phyloP scores from a whole-genome alignment of 2,113 vertebrate genomes.

The Ascaphus truei region DNA sequence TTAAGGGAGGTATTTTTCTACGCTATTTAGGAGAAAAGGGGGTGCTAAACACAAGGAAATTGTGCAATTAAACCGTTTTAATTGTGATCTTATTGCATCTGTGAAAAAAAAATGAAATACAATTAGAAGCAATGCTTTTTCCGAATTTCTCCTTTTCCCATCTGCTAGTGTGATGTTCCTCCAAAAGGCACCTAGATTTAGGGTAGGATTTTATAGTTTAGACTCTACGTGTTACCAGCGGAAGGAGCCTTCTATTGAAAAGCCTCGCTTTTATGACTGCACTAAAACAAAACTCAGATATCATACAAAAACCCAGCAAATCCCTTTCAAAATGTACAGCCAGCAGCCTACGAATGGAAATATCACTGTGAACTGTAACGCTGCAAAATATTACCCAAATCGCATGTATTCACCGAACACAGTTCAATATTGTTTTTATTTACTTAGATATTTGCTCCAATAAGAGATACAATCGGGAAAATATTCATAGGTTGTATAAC shows the following conservation, averaged over 20 bases:
- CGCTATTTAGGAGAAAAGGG: neutral
- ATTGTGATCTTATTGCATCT: neutral
- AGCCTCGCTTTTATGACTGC: conserved; percentile 32
- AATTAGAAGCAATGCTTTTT: conserved; percentile 11
- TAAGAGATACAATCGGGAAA: no score
- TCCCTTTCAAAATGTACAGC: no score
- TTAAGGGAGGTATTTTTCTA: neutral
- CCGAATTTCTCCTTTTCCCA: neutral
- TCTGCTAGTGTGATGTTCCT: neutral
- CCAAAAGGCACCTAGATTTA: neutral
- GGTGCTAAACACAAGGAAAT: neutral
- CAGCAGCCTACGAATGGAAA: no score
- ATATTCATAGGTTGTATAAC: no score
- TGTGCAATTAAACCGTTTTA: neutral
- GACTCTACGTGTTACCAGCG: conserved; percentile 18
- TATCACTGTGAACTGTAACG: no score
- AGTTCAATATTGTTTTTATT: no score
- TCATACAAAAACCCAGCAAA: neutral
- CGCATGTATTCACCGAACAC: no score
- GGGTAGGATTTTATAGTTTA: neutral
- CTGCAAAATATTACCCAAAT: no score
- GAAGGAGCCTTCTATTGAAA: conserved; percentile 29
- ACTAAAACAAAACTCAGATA: conserved; percentile 34
- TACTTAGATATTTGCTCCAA: no score
- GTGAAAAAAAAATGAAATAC: neutral